Conservation (phyloP, 2,113 vertebrate genomes). For the Falco punctatus region DNA sequence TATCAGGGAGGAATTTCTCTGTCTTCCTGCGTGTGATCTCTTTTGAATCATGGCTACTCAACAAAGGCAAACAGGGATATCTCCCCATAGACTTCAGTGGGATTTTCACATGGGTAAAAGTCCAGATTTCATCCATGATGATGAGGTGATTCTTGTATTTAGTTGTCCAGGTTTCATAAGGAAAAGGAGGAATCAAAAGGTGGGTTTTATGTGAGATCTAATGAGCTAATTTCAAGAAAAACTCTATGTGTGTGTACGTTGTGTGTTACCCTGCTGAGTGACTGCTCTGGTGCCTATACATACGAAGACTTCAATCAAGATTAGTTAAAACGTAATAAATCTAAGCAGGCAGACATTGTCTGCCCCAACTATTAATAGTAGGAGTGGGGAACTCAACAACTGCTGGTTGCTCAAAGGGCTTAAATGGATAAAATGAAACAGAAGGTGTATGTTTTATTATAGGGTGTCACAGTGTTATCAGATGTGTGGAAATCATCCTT, state of each 20-base stretch:
- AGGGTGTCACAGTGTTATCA: constrained; percentile 63
- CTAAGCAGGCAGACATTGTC: constrained; percentile 63
- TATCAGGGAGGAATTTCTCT: neutral
- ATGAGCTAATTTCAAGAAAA: neutral
- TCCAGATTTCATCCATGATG: neutral
- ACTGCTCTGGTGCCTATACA: constrained; percentile 27
- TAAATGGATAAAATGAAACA: constrained; percentile 72
- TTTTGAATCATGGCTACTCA: neutral
- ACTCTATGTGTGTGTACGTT: neutral
- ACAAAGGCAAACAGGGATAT: neutral
- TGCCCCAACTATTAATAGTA: constrained; percentile 56
- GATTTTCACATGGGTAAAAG: neutral
- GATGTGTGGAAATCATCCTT: constrained; percentile 66
- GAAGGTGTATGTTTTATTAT: constrained; percentile 69
- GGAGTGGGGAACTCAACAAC: constrained; percentile 63
- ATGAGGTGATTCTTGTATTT: neutral
- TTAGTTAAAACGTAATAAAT: constrained; percentile 73
- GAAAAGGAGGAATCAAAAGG: neutral
- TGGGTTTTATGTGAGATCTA: neutral
- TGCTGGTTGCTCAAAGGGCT: constrained; percentile 71
- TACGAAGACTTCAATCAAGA: constrained; percentile 57
- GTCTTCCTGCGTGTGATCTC: neutral
- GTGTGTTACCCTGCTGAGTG: constrained; percentile 46
- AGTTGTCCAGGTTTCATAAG: neutral
- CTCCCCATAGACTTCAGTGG: neutral